Conservation (phyloP, 2,888 invertebrate species). For the Cephus pygmeus region DNA sequence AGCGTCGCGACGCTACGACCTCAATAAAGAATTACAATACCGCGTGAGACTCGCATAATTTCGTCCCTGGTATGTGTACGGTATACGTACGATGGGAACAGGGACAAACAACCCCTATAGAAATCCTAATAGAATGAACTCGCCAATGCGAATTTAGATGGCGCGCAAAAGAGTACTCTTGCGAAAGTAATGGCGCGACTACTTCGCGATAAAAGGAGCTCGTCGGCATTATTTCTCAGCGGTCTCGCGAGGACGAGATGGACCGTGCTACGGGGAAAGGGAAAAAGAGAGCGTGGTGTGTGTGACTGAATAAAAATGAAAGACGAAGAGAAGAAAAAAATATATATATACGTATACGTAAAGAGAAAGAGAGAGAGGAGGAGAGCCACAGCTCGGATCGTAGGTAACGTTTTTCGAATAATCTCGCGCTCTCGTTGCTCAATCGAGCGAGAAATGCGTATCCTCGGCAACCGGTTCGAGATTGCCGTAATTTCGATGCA, state of each 20-base stretch:
- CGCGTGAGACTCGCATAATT: not conserved
- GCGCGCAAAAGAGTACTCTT: not conserved
- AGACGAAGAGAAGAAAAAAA: not conserved
- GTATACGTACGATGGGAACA: not conserved
- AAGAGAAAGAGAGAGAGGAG: not conserved
- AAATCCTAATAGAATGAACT: not conserved
- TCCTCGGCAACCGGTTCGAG: not conserved
- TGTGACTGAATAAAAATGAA: not conserved
- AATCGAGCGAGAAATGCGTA: conserved; percentile 7
- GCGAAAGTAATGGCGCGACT: not conserved
- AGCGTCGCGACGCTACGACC: not conserved
- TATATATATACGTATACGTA: not conserved
- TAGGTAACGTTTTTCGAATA: conserved; percentile 3
- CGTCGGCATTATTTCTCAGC: not conserved
- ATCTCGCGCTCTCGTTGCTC: conserved; percentile 1
- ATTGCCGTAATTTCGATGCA: conserved; percentile 8
- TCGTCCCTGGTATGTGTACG: not conserved
- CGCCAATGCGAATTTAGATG: not conserved
- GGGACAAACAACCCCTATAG: not conserved
- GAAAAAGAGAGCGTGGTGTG: not conserved
- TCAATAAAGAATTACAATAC: not conserved
- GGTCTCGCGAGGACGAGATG: not conserved
- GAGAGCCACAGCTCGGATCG: not conserved
- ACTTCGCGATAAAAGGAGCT: not conserved
- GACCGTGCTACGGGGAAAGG: not conserved